A percentile compares a stretch with the other conserved stretches of the same genome.
Conservation (phyloP, 2,797 vertebrate genomes). For the Poeciliopsis infans region DNA sequence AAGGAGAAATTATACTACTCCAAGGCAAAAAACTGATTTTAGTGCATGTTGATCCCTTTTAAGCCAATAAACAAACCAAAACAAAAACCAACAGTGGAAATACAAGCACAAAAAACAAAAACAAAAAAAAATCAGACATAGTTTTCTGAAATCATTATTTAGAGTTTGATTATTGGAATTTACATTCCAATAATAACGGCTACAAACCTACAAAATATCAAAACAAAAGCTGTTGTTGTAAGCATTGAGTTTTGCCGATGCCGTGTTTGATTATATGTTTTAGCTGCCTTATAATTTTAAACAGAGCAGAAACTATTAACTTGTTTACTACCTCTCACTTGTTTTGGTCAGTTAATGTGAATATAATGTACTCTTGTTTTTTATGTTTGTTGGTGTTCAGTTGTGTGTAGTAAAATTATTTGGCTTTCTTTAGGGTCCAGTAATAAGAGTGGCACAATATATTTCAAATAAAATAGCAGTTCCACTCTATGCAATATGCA, state of each 20-base stretch:
- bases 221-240: not conserved
- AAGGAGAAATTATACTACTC: not conserved
- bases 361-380: not conserved
- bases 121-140: not conserved
- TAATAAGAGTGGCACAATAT: not conserved
- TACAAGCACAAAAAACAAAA: not conserved
- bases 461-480: not conserved
- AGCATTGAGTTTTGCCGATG: not conserved
- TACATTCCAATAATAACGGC: no score
- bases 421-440: not conserved
- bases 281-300: not conserved
- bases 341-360: not conserved
- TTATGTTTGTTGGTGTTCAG: not conserved
- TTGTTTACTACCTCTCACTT: not conserved
- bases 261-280: not conserved
- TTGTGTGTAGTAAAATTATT: not conserved
- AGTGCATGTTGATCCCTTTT: constrained; percentile 8
- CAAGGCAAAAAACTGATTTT: not conserved
- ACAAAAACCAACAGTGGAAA: not conserved
- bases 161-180: not conserved
- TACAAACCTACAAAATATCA: not conserved
- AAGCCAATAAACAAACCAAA: not conserved
- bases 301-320: not conserved
- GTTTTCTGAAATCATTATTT: not conserved
- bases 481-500: not conserved